Evolutionary conservation across 2,113 vertebrate species (phyloP).

Genomic region (Xenopus laevis): DNA sequence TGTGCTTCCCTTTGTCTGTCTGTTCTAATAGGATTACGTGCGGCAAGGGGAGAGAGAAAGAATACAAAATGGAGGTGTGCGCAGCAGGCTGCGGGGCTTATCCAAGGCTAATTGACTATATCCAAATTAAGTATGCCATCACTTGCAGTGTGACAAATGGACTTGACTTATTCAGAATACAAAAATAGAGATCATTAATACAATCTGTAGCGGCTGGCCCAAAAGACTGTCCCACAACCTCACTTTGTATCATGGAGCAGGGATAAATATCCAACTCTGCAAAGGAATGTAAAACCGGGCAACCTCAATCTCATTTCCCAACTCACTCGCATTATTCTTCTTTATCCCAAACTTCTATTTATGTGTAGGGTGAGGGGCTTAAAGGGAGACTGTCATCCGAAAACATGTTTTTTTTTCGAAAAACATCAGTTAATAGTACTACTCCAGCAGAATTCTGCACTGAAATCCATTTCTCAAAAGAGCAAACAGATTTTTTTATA

Average conservation of each 20-base stretch:
- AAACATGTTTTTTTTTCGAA: too few relatives aligned
- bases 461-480: too few relatives aligned
- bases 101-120: slow-evolving; percentile 99
- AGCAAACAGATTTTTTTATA: too few relatives aligned
- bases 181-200: slow-evolving; percentile 99
- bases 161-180: slow-evolving; percentile 99
- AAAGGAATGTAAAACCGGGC: slow-evolving; percentile 14
- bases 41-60: slow-evolving; percentile 88
- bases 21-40: slow-evolving; percentile 96
- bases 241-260: slow-evolving; percentile 56
- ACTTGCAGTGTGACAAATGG: slow-evolving; percentile 98
- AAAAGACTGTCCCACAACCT: slow-evolving; percentile 68
- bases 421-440: too few relatives aligned
- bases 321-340: slow-evolving; percentile 47
- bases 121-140: slow-evolving; percentile 99
- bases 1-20: slow-evolving; percentile 77
- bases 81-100: slow-evolving; percentile 94
- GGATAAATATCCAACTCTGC: slow-evolving; percentile 49
- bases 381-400: too few relatives aligned
- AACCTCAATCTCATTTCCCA: slow-evolving; percentile 27
- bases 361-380: slow-evolving; percentile 13
- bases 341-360: slow-evolving; percentile 53
- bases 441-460: too few relatives aligned
- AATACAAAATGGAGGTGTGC: slow-evolving; percentile 97
- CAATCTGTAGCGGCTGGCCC: slow-evolving; percentile 81